Evolutionary conservation across 2,113 vertebrate species (phyloP).

Genomic region (Poecile atricapillus): DNA sequence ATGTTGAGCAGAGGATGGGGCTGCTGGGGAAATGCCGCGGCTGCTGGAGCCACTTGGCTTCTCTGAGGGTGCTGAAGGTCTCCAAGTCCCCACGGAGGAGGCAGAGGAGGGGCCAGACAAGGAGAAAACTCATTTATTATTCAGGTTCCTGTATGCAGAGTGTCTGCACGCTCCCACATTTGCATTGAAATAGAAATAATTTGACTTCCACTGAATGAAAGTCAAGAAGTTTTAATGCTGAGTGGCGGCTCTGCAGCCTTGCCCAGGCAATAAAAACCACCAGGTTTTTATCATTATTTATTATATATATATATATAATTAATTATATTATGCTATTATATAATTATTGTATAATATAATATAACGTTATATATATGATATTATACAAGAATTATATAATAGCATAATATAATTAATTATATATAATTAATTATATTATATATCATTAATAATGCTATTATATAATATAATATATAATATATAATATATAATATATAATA

Average conservation of each 20-base stretch:
- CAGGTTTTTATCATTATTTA: too few relatives aligned
- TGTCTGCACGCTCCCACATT: accelerated
- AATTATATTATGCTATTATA: too few relatives aligned
- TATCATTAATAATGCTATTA: too few relatives aligned
- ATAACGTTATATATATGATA: too few relatives aligned
- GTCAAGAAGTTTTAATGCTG: accelerated
- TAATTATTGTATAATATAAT: too few relatives aligned
- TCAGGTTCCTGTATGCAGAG: background rate
- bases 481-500: too few relatives aligned
- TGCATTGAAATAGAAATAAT: background rate
- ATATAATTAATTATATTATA: too few relatives aligned
- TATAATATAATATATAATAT: too few relatives aligned
- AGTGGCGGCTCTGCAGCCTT: accelerated
- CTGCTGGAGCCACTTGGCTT: accelerated
- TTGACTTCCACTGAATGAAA: background rate
- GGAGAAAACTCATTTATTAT: background rate
- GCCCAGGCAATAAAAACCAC: background rate
- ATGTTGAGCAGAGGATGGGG: background rate
- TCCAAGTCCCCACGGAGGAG: accelerated
- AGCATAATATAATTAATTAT: too few relatives aligned
- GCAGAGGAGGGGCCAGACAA: background rate
- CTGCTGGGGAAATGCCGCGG: accelerated
- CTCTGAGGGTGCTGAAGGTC: background rate
- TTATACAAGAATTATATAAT: too few relatives aligned
- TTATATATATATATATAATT: too few relatives aligned